Conservation (phyloP, 64 coral and sea anemone species). For the Orbicella faveolata region DNA sequence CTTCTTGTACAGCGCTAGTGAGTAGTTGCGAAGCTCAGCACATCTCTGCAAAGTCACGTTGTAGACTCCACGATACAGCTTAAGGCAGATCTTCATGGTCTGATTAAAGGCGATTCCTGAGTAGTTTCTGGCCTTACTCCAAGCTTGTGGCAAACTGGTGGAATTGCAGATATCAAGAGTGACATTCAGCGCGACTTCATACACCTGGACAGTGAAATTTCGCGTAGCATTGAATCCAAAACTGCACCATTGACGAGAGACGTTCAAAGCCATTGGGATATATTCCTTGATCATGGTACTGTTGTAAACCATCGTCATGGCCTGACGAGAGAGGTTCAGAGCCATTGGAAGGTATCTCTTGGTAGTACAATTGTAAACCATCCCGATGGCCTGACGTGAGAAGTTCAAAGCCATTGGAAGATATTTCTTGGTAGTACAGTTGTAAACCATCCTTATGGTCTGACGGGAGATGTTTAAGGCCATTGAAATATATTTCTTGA, state of each 20-base stretch:
- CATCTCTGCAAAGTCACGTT: constrained; percentile 21
- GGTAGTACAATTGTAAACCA: no score
- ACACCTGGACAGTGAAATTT: constrained; percentile 48
- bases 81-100: constrained; percentile 49
- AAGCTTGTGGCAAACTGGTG: constrained; percentile 22
- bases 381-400: constrained; percentile 4
- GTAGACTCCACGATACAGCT: constrained; percentile 18
- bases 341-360: constrained; percentile 57
- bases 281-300: background rate
- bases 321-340: constrained; percentile 49
- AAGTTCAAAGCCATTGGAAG: no score
- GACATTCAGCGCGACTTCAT: constrained; percentile 32
- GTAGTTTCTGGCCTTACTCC: constrained; percentile 40
- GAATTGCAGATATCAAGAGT: constrained; percentile 73
- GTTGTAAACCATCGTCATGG: no score
- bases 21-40: constrained; percentile 14
- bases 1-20: constrained; percentile 33
- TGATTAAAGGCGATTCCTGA: constrained; percentile 37
- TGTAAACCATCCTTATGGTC: no score
- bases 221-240: constrained; percentile 34
- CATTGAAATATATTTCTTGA: constrained; percentile 46
- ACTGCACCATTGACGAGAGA: constrained; percentile 35
- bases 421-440: no score
- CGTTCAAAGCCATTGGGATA: no score
- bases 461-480: constrained; percentile 54